phyloP scores from a whole-genome alignment of 92 coral and sea anemone genomes.

The Porites cylindrica region DNA sequence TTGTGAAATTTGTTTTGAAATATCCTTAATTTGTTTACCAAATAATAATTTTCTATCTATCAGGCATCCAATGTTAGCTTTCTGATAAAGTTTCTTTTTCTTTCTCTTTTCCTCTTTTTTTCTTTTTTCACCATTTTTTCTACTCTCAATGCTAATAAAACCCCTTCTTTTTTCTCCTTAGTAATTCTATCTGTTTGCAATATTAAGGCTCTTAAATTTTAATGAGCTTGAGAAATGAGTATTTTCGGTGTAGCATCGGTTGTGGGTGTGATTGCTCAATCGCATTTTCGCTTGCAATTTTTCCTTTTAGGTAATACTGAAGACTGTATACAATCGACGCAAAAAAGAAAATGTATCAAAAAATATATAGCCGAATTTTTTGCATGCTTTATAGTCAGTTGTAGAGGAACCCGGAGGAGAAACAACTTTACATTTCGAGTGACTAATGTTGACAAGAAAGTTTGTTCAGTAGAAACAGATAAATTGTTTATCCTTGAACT shows the following conservation, averaged over 20 bases:
- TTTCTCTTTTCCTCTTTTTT: background rate
- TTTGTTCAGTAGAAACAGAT: background rate
- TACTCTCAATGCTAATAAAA: background rate
- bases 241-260: background rate
- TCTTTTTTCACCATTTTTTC: background rate
- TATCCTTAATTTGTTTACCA: background rate
- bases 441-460: background rate
- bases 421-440: background rate
- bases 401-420: too few species aligned
- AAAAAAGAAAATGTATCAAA: too few species aligned
- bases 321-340: too few species aligned
- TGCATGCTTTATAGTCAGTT: background rate
- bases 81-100: background rate
- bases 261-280: slow-evolving; percentile 37
- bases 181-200: background rate
- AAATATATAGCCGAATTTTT: too few species aligned
- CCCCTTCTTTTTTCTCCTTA: background rate
- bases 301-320: background rate
- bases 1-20: background rate
- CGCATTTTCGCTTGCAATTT: slow-evolving; percentile 9
- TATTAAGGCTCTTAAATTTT: slow-evolving; percentile 18
- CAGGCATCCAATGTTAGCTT: background rate
- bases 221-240: slow-evolving; percentile 28
- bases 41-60: background rate
- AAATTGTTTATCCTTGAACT: background rate